phyloP scores from a whole-genome alignment of 2,888 invertebrate genomes.

The Drosophila austrosaltans region DNA sequence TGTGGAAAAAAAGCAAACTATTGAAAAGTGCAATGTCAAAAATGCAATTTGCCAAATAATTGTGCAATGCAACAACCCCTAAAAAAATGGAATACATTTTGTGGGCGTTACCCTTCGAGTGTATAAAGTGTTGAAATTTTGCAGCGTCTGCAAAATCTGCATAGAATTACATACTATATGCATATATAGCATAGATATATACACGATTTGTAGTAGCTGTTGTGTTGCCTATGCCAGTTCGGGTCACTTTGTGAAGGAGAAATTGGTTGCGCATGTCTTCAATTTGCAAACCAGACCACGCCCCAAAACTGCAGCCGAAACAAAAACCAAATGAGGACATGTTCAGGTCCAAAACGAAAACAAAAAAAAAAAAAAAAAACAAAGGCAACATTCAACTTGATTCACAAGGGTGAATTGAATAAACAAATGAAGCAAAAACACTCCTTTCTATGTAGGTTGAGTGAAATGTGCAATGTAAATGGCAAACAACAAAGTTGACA shows the following conservation, averaged over 20 bases:
- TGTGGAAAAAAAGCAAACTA: conserved; percentile 4
- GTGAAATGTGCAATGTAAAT: conserved; percentile 41
- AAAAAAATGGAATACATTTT: conserved; percentile 40
- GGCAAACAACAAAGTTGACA: conserved; percentile 65
- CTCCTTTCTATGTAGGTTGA: conserved; percentile 8
- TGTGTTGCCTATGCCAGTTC: conserved; percentile 24
- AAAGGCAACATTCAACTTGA: conserved; percentile 41
- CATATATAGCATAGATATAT: not conserved
- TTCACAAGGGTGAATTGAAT: conserved; percentile 63
- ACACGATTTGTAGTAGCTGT: not conserved
- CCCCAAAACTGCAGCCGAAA: conserved; percentile 55
- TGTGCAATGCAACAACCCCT: conserved; percentile 36
- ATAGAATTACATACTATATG: conserved; percentile 54
- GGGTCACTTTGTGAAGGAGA: conserved; percentile 58
- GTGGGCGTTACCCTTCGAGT: conserved; percentile 68
- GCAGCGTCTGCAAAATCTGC: conserved; percentile 77
- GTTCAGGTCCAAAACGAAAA: not conserved
- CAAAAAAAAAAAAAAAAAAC: conserved; percentile 17
- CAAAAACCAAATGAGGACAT: conserved; percentile 35
- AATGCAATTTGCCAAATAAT: conserved; percentile 67
- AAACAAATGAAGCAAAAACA: conserved; percentile 42
- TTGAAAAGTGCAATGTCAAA: conserved; percentile 56
- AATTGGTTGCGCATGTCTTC: conserved; percentile 62
- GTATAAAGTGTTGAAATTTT: conserved; percentile 44
- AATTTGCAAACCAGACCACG: conserved; percentile 61